Conservation (phyloP, 2,113 vertebrate species). For the Aviceda subcristata region DNA sequence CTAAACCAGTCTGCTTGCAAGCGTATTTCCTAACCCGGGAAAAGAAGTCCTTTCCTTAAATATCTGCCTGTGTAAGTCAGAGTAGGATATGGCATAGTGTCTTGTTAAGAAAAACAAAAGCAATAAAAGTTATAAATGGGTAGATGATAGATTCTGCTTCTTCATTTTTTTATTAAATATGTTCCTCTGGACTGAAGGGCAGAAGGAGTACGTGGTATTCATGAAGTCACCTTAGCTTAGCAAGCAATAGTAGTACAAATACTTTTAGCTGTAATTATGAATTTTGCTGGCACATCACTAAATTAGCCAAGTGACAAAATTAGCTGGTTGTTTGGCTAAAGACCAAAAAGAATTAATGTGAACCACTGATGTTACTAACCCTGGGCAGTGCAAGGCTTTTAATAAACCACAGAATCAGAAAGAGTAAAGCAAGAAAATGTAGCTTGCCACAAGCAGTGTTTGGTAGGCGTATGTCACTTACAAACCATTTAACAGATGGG, state of each 20-base stretch:
- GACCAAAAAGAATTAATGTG: slow-evolving; percentile 49
- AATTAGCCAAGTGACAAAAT: slow-evolving; percentile 64
- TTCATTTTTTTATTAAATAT: neutral
- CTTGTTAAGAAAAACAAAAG: neutral
- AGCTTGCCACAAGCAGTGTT: neutral
- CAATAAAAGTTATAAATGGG: neutral
- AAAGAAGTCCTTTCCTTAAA: neutral
- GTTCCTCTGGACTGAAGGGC: neutral
- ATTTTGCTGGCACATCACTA: slow-evolving; percentile 51
- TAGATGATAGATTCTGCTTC: neutral
- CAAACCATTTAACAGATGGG: slow-evolving; percentile 7
- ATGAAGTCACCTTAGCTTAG: slow-evolving; percentile 28
- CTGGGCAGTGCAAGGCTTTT: slow-evolving; percentile 18
- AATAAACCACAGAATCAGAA: slow-evolving; percentile 35
- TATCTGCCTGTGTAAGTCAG: neutral
- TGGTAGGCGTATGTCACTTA: neutral
- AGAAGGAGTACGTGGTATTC: neutral
- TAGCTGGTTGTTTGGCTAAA: slow-evolving; percentile 32
- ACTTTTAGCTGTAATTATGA: slow-evolving; percentile 41
- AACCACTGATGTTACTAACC: slow-evolving; percentile 19
- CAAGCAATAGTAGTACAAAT: neutral
- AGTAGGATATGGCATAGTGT: neutral
- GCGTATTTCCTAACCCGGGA: neutral
- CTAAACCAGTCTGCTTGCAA: neutral
- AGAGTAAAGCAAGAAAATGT: neutral